Base-by-base conservation (phyloP, 2,797 vertebrate species). In the Sylvilagus floridanus region DNA sequence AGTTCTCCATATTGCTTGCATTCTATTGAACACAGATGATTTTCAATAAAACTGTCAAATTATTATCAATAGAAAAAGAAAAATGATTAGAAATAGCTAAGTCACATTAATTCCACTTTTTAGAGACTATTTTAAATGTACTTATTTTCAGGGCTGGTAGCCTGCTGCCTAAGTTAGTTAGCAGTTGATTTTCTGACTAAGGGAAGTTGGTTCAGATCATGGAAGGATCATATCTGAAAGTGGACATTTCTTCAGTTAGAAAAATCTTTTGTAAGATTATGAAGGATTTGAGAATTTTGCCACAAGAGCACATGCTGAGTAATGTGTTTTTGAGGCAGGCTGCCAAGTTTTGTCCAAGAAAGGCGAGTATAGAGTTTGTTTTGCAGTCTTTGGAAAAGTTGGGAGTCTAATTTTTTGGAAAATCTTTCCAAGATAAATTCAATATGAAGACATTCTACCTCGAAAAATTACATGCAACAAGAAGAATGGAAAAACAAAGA, bases 341-440 rank as follows among this genome's bases (percentile, higher is more conserved):
- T 95, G 94, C 95, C 96, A 95, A 86, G 84, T 92, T 95, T 71
- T n/a, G 84, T 84, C 84, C 92, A 94, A 87, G 73, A 75, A 96
- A 93, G 54, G 88, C 95, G 96, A 84, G 83, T 92, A 52, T 32
- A 62, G 66, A 57, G 42, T 88, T 97, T 71, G 77, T 93, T 90
- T 91, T 37, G 50, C n/a, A 96, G 79, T 66, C 21, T 94, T 37
- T 95, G 89, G 86, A 87, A 78, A 96, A 94, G 0, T 2, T 83
- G 84, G 92, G 95, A 91, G 95, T 96, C 72, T 86, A 89, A 28
- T 96, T 97, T 91, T 62, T 96, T 91, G 78, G 91, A 92, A 94
- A 95, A 90, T 81, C 5, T 24, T 94, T 98, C 96, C 84, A 95
- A 96, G 95, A 97, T 96, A 96, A 93, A 96, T 97, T 97, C 73